Percentiles rank a stretch among this genome's conserved stretches.
Conservation (phyloP, 1,140 invertebrate species). For the Tetraneura akinire region DNA sequence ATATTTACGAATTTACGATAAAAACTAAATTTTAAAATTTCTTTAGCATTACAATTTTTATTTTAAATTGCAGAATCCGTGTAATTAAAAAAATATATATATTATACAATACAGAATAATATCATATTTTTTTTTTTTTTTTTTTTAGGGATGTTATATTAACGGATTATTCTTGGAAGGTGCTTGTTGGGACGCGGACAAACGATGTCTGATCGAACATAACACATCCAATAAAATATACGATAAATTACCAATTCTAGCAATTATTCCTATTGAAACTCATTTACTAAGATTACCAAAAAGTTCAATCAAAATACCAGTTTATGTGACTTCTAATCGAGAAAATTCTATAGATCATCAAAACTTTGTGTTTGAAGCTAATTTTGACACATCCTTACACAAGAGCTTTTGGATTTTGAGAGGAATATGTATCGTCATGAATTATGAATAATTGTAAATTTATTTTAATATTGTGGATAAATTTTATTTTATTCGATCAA, state of each 20-base stretch:
- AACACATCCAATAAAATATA: conserved; percentile 77
- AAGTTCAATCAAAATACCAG: conserved; percentile 82
- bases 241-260: conserved; percentile 80
- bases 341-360: conserved; percentile 81
- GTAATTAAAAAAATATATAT: too few species aligned
- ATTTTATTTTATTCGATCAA: too few species aligned
- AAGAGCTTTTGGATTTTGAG: conserved; percentile 85
- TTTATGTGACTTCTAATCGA: conserved; percentile 82
- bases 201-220: conserved; percentile 72
- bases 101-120: too few species aligned
- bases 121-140: too few species aligned
- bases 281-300: conserved; percentile 75
- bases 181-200: conserved; percentile 78
- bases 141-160: conserved; percentile 70
- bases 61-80: too few species aligned
- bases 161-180: conserved; percentile 89
- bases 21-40: too few species aligned
- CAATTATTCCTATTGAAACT: conserved; percentile 80
- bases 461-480: neutral
- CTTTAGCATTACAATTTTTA: too few species aligned
- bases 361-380: conserved; percentile 84
- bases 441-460: conserved; percentile 64
- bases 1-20: too few species aligned
- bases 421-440: conserved; percentile 82
- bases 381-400: conserved; percentile 77